A percentile compares a stretch with the other conserved stretches of the same genome.
Conservation (phyloP, 2,797 vertebrate species). For the Oryzias sinensis region DNA sequence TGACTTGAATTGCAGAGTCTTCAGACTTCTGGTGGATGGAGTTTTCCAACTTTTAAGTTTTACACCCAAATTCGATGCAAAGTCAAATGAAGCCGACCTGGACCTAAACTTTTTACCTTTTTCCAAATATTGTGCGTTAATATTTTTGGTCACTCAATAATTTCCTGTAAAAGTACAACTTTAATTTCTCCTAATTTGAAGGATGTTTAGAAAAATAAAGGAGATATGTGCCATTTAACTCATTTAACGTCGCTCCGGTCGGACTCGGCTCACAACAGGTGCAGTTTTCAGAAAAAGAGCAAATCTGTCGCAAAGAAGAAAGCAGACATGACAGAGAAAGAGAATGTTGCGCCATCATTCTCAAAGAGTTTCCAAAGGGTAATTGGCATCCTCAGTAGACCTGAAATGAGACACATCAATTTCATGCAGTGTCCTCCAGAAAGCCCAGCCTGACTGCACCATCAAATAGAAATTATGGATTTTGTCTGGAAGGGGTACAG, state of each 20-base stretch:
- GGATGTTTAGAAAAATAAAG: too few relatives aligned
- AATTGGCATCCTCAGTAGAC: slow-evolving; percentile 74
- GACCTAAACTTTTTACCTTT: too few relatives aligned
- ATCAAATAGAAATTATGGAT: slow-evolving; percentile 82
- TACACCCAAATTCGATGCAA: too few relatives aligned
- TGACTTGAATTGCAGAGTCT: too few relatives aligned
- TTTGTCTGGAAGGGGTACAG: slow-evolving; percentile 75
- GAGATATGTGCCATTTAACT: too few relatives aligned
- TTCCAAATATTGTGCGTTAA: too few relatives aligned
- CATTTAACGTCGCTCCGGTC: neutral
- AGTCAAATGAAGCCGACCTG: too few relatives aligned
- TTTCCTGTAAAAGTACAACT: too few relatives aligned
- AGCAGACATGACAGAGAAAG: slow-evolving; percentile 29
- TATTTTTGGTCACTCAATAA: too few relatives aligned
- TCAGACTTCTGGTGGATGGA: too few relatives aligned
- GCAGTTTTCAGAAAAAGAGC: slow-evolving; percentile 9
- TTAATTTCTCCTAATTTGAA: too few relatives aligned
- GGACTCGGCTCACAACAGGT: neutral
- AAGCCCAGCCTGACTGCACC: slow-evolving; percentile 66
- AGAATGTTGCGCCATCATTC: slow-evolving; percentile 47
- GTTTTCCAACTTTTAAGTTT: too few relatives aligned
- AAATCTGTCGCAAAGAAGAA: slow-evolving; percentile 17
- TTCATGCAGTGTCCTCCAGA: slow-evolving; percentile 71
- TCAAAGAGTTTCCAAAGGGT: slow-evolving; percentile 73
- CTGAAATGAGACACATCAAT: slow-evolving; percentile 77